Base-by-base conservation (phyloP, 2,888 invertebrate genomes). In the Cosmia pyralina region DNA sequence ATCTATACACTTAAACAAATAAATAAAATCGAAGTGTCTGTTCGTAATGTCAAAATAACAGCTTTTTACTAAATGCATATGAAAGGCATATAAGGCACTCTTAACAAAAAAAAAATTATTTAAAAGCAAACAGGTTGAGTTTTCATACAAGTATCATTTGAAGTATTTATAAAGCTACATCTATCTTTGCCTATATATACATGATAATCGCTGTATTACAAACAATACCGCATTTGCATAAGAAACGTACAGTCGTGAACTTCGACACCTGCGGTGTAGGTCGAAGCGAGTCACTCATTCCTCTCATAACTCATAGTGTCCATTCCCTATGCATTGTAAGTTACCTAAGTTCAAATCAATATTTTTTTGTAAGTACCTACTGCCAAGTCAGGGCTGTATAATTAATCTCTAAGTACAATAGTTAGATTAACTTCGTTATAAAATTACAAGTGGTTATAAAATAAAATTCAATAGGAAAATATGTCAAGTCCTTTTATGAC, bases 201-300 rank as follows among this genome's bases (percentile, higher is more conserved):
- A 58, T 41, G 15, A 6, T 46, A 63, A 46, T 34, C 19, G 28
- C 17, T 11, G 41, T 19, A 19, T 58, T 10, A 17, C 44, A 55
- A 59, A 72, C 68, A 64, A 67, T 78, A 28, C 44, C 0, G 28
- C 6, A 81, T 78, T 81, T 59, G 22, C 81, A 78, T 65, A 68
- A 38, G 46, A 74, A 67, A 38, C 34, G n/a, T 48, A 15, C 28
- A 13, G 64, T 60, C 75, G 22, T 59, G 28, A 65, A 52, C 76
- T 34, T 53, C 28, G 48, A 11, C 41, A 15, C 46, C 19, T 46
- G 28, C 15, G 58, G 28, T 38, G 38, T 69, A 53, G 59, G 69
- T 69, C 38, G n/a, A 28, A 6, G 38, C 48, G 34, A 13, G n/a
- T 53, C 55, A 41, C 6, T 50, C 38, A 38, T 19, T 41, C 17